Evolutionary conservation across 2,113 vertebrate genomes (phyloP).

Genomic region (Labrus mixtus): DNA sequence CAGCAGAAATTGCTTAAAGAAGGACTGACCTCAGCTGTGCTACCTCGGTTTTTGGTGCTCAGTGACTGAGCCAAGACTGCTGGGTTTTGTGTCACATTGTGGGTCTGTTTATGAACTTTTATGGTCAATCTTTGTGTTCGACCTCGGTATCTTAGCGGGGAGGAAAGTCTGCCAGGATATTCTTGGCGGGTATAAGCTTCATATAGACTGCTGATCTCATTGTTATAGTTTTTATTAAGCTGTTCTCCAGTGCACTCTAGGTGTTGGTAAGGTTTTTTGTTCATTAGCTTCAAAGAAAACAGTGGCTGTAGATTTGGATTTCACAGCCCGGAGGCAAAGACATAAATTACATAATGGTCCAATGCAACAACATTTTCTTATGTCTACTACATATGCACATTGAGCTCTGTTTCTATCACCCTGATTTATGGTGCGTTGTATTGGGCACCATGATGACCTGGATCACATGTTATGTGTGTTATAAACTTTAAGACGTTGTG

Average conservation of each 20-base stretch:
- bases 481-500: slow-evolving; percentile 41
- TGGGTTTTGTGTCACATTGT: slow-evolving; percentile 19
- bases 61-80: slow-evolving; percentile 13
- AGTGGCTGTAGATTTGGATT: background rate
- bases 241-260: background rate
- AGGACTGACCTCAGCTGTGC: slow-evolving; percentile 15
- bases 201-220: slow-evolving; percentile 1
- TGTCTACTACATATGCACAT: background rate
- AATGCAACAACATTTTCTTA: background rate
- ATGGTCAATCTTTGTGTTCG: slow-evolving; percentile 35
- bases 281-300: slow-evolving; percentile 17
- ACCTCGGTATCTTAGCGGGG: slow-evolving; percentile 33
- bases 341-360: slow-evolving; percentile 18
- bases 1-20: slow-evolving; percentile 35
- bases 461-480: slow-evolving; percentile 39
- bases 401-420: slow-evolving; percentile 9
- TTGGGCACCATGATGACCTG: slow-evolving; percentile 31
- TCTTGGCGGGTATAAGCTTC: slow-evolving; percentile 7
- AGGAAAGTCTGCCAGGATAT: slow-evolving; percentile 22
- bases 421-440: slow-evolving; percentile 31
- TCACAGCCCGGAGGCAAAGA: slow-evolving; percentile 13
- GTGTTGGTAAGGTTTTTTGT: slow-evolving; percentile 15
- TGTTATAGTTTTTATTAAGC: slow-evolving; percentile 1
- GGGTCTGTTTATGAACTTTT: slow-evolving; percentile 26
- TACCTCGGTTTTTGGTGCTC: slow-evolving; percentile 25